phyloP scores from a whole-genome alignment of 1,140 invertebrate genomes.

The Pygmarrhopalites habei region DNA sequence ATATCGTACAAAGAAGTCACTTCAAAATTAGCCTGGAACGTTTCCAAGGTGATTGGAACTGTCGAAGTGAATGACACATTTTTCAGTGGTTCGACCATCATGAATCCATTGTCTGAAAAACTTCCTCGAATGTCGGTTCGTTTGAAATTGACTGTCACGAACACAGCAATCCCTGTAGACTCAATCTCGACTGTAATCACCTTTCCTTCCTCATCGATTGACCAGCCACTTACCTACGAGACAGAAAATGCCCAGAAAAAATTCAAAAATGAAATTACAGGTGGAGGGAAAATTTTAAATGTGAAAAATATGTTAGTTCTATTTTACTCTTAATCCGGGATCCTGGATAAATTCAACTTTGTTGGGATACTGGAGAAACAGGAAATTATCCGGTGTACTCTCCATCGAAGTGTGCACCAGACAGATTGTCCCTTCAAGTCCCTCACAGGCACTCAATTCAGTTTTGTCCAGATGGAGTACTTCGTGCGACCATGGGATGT shows the following conservation, averaged over 20 bases:
- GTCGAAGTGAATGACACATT: too few species aligned
- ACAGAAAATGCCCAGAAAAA: too few species aligned
- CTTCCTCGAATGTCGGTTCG: too few species aligned
- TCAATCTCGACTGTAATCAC: too few species aligned
- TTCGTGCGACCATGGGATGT: slow-evolving; percentile 14
- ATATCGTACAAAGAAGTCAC: too few species aligned
- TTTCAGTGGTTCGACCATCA: too few species aligned
- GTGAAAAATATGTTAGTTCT: neutral
- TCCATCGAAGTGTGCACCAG: slow-evolving; percentile 24
- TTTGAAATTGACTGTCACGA: too few species aligned
- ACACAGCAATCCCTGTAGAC: too few species aligned
- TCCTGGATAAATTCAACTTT: slow-evolving; percentile 15
- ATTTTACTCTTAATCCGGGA: too few species aligned
- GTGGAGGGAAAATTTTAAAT: neutral
- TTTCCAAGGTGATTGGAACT: too few species aligned
- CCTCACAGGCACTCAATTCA: neutral
- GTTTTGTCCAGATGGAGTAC: neutral
- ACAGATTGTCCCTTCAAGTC: slow-evolving; percentile 6
- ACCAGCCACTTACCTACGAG: slow-evolving; percentile 39
- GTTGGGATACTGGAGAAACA: slow-evolving; percentile 31
- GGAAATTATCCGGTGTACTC: slow-evolving; percentile 32
- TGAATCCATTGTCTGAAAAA: too few species aligned
- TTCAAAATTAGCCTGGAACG: too few species aligned
- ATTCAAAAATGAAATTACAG: slow-evolving; percentile 41
- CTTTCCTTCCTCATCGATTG: slow-evolving; percentile 44